Conservation (phyloP, 2,113 vertebrate genomes). For the Theristicus caerulescens region DNA sequence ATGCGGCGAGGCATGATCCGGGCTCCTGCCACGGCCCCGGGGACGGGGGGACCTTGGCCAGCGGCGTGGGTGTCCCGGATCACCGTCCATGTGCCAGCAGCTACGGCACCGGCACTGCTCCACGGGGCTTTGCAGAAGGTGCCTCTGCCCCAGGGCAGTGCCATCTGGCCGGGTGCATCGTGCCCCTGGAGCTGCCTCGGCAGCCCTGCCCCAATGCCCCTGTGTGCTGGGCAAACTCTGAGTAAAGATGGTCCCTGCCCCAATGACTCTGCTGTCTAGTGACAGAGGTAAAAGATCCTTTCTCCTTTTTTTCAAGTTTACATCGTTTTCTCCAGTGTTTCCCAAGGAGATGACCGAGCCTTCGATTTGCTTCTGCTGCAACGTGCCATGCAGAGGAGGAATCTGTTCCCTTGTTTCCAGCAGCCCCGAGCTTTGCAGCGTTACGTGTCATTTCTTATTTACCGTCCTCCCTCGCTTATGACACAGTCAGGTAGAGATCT, state of each 20-base stretch:
- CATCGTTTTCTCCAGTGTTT: accelerated
- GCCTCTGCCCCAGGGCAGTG: neutral
- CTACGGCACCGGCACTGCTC: neutral
- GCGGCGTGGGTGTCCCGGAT: neutral
- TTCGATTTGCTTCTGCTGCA: neutral
- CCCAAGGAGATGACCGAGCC: neutral
- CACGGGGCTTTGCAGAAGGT: neutral
- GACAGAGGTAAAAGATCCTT: neutral
- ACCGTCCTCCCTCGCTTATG: constrained; percentile 27
- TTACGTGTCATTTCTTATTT: constrained; percentile 43
- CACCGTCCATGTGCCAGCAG: neutral
- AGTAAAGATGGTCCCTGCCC: accelerated
- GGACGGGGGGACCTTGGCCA: neutral
- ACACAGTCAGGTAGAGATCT: constrained; percentile 48
- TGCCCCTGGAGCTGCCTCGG: accelerated
- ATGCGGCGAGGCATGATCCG: accelerated
- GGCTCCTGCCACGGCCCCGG: neutral
- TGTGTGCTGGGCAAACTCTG: neutral
- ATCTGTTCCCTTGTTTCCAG: neutral
- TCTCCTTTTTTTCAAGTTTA: neutral
- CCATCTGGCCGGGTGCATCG: accelerated
- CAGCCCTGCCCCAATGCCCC: neutral
- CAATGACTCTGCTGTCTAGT: neutral
- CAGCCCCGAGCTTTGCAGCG: neutral
- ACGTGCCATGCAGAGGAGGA: neutral